Percentiles rank a stretch among this genome's conserved stretches.
Conservation (phyloP, 2,797 vertebrate genomes). For the Sebastes alutus region DNA sequence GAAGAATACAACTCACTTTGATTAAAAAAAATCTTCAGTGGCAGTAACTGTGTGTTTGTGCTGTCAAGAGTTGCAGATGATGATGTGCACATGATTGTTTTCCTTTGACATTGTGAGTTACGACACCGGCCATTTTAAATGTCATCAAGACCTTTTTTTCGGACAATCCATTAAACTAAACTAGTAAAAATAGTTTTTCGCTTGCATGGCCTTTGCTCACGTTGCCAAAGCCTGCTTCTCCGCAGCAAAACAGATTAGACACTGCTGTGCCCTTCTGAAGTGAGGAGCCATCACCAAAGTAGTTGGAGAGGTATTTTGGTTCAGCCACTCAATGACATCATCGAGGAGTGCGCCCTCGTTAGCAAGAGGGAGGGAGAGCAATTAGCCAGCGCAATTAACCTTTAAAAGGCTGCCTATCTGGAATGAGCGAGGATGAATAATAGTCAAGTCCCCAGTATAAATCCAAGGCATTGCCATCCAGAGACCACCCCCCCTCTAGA, state of each 20-base stretch:
- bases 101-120: slow-evolving; percentile 20
- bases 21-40: neutral
- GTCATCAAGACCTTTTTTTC: slow-evolving; percentile 31
- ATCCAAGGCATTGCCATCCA: slow-evolving; percentile 75
- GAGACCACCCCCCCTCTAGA: slow-evolving; percentile 61
- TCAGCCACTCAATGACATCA: slow-evolving; percentile 76
- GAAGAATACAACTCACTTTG: neutral
- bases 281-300: slow-evolving; percentile 64
- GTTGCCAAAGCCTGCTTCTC: slow-evolving; percentile 9
- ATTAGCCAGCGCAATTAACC: slow-evolving; percentile 85
- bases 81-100: slow-evolving; percentile 1
- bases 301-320: slow-evolving; percentile 74
- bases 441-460: slow-evolving; percentile 76
- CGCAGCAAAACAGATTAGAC: slow-evolving; percentile 44
- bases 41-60: neutral
- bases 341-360: slow-evolving; percentile 66
- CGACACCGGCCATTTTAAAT: slow-evolving; percentile 23
- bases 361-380: slow-evolving; percentile 75
- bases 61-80: slow-evolving; percentile 1
- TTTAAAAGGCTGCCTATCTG: slow-evolving; percentile 80
- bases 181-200: slow-evolving; percentile 8
- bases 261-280: slow-evolving; percentile 68
- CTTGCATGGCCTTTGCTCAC: slow-evolving; percentile 6
- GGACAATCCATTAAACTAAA: slow-evolving; percentile 23
- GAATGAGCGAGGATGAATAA: slow-evolving; percentile 79